These are phyloP conservation scores for Dryocosmus kuriphilus DNA, from an alignment of 2,888 invertebrate genomes.

Conservation along the genomic window DNA sequence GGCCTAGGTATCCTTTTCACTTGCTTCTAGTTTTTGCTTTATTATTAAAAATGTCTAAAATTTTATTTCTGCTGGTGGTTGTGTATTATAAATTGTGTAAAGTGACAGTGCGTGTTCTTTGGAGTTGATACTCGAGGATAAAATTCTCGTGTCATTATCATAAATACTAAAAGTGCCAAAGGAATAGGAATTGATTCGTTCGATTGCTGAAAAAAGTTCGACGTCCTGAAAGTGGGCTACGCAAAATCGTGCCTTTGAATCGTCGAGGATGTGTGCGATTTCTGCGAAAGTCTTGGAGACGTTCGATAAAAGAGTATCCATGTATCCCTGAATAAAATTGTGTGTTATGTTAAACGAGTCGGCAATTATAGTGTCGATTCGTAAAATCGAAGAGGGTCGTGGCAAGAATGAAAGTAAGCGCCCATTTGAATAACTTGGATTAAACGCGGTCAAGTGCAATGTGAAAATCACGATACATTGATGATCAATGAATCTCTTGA, in stretches of 20 bases:
- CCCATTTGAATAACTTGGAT: slow-evolving; percentile 31
- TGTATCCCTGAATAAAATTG: slow-evolving; percentile 23
- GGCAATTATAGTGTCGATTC: neutral
- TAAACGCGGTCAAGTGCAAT: slow-evolving; percentile 34
- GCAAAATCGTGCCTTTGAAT: slow-evolving; percentile 4
- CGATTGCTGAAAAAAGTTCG: neutral
- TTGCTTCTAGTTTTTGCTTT: neutral
- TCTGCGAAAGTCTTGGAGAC: slow-evolving; percentile 4
- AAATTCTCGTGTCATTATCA: neutral
- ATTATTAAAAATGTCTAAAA: neutral
- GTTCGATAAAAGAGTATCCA: neutral
- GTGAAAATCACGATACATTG: slow-evolving; percentile 18
- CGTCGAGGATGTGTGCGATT: neutral
- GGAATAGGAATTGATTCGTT: neutral
- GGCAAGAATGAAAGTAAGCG: slow-evolving; percentile 8
- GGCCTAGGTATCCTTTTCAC: neutral
- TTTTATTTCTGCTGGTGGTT: neutral
- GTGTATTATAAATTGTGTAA: neutral
- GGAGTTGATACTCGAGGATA: neutral
- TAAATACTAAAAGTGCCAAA: neutral
- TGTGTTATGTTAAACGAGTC: slow-evolving; percentile 9
- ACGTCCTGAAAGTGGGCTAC: slow-evolving; percentile 13
- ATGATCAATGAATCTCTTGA: neutral
- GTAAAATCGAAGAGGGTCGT: neutral
- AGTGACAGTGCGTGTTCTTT: neutral